Conservation (phyloP, 2,888 invertebrate genomes). For the Macrophya annulata region DNA sequence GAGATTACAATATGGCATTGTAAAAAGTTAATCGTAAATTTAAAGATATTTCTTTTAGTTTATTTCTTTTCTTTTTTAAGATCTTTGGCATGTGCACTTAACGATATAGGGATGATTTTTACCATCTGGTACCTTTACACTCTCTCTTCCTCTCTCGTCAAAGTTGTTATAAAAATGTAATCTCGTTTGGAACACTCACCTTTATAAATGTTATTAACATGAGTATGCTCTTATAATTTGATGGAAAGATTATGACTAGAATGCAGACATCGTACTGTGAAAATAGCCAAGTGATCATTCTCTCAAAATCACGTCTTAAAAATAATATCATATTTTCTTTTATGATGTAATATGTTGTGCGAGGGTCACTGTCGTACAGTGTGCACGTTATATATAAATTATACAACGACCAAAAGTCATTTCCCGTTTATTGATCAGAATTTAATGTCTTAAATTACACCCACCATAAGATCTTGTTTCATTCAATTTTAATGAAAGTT, state of each 20-base stretch:
- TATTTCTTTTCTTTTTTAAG: not conserved
- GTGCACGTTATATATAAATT: not conserved
- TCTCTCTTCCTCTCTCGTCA: not conserved
- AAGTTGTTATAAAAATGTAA: slow-evolving; percentile 34
- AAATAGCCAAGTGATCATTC: slow-evolving; percentile 9
- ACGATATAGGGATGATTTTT: slow-evolving; percentile 23
- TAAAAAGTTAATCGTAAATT: not conserved
- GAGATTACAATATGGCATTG: not conserved
- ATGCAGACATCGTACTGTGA: not conserved
- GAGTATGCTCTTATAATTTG: slow-evolving; percentile 25
- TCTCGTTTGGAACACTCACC: slow-evolving; percentile 13
- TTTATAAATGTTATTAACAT: not conserved
- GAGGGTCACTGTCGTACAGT: not conserved
- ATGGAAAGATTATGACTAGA: slow-evolving; percentile 20
- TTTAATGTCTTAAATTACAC: not conserved
- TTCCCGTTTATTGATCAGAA: not conserved
- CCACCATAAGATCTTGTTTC: not conserved
- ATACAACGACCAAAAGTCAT: not conserved
- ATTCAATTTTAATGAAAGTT: not conserved
- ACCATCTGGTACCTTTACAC: not conserved
- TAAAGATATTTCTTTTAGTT: no score
- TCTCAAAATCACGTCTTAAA: slow-evolving; percentile 13
- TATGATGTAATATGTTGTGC: slow-evolving; percentile 1
- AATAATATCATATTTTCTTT: not conserved
- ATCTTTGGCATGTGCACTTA: not conserved